Evolutionary conservation across 2,888 invertebrate species (phyloP).

Genomic region (Calameuta pallipes): DNA sequence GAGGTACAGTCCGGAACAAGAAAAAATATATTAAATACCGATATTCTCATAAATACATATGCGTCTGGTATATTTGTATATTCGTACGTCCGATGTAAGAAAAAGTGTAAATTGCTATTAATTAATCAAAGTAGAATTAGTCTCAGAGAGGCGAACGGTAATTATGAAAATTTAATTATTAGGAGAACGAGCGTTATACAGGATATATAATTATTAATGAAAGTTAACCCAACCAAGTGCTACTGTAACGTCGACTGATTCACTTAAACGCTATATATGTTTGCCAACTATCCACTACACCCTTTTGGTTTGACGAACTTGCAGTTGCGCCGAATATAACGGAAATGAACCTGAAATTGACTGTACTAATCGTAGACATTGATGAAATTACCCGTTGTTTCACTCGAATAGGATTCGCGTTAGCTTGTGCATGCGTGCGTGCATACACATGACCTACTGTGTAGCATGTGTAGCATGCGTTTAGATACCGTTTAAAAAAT

Average conservation of each 20-base stretch:
- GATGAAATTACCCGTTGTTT: background rate
- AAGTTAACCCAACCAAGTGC: constrained; percentile 27
- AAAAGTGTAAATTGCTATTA: background rate
- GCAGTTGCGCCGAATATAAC: background rate
- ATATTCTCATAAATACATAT: no score
- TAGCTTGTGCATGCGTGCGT: background rate
- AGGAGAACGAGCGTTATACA: background rate
- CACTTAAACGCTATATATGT: constrained; percentile 41
- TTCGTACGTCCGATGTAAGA: background rate
- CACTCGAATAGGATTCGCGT: background rate
- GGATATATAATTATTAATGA: constrained; percentile 22
- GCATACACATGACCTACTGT: background rate
- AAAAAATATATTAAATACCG: background rate
- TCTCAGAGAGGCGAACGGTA: background rate
- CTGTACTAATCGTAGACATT: background rate
- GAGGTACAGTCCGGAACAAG: constrained; percentile 34
- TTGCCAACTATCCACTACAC: constrained; percentile 22
- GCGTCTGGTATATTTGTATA: background rate
- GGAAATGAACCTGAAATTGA: background rate
- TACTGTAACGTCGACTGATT: constrained; percentile 29
- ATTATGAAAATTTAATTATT: background rate
- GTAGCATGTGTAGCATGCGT: background rate
- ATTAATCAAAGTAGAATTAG: background rate
- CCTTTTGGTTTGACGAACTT: background rate
- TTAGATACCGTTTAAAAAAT: background rate